Conservation (phyloP, 2,888 invertebrate species). For the Mythimna pallens region DNA sequence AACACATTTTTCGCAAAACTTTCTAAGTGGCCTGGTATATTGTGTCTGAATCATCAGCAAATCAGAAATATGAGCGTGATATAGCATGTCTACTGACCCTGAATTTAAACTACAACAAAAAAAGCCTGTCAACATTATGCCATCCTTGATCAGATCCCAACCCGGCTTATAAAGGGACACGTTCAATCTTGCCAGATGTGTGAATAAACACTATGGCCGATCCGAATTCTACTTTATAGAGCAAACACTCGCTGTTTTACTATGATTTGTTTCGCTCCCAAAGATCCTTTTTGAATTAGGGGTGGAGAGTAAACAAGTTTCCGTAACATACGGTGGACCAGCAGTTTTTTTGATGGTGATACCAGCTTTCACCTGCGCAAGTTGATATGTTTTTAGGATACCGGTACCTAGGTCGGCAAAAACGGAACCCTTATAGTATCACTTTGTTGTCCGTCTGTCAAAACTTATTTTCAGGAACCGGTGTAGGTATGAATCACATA, state of each 20-base stretch:
- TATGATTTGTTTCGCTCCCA: conserved; percentile 60
- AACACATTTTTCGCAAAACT: no score
- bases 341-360: not conserved
- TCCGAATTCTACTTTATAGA: conserved; percentile 53
- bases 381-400: no score
- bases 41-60: no score
- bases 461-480: no score
- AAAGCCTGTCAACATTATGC: conserved; percentile 27
- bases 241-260: conserved; percentile 47
- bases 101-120: conserved; percentile 6
- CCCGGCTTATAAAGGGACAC: conserved; percentile 46
- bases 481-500: no score
- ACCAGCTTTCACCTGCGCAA: not conserved
- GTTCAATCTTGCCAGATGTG: conserved; percentile 62
- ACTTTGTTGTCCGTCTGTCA: no score
- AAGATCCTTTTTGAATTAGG: conserved; percentile 44
- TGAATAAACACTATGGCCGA: conserved; percentile 52
- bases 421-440: no score
- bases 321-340: conserved; percentile 7
- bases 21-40: no score
- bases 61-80: not conserved
- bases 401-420: no score
- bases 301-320: conserved; percentile 17
- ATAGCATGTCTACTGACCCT: not conserved
- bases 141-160: conserved; percentile 35